Evolutionary conservation across 53 echinoderm and acorn worm genomes (phyloP), one percentile per base, ranked within the genome.

Genomic region (Holothuria leucospilota): DNA sequence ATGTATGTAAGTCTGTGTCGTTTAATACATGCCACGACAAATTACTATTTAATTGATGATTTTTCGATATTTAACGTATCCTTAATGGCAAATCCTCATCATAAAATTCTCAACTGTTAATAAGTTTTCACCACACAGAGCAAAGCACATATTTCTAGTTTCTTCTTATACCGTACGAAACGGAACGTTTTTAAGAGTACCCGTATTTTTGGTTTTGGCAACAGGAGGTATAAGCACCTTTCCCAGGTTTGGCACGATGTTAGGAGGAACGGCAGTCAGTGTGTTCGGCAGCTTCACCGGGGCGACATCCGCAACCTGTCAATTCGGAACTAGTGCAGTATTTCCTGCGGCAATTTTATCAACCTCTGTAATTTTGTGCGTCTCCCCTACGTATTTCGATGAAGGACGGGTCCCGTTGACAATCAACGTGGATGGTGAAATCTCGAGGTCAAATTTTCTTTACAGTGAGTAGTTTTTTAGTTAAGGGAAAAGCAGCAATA

Each of bases 191-290:
- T 2, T 34, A 34, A 34, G 34, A 34, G 34, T 34, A 1, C 34
- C 34, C 2, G 34, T 34, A 3, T 34, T 34, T 34, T 34, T 34
- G 34, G 34, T 15, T 9, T 56, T 16, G 11, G 38, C 11, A 4
- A 14, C 42, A 29, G 46, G 6, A 0, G 0, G 3, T 46, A 20
- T 80, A 6, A 80, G 60, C 80, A 59, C 26, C 5, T 80, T 80
- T 34, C 80, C 80, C 14, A 59, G 60, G 12, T 59, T 34, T 60
- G 80, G 80, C 6, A 80, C 80, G 6, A 80, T 80, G 80, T n/a
- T 80, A 62, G 60, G 80, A 39, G 80, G 80, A 13, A 80, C 80
- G 12, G 56, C 29, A 25, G 34, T 80, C 13, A 16, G 14, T 13
- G 56, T 80, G 14, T 13, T 80, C 56, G 80, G 80, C 6, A 13